These are phyloP conservation scores for Phthorimaea operculella DNA, from an alignment of 1,140 invertebrate species.

Conservation along the genomic window DNA sequence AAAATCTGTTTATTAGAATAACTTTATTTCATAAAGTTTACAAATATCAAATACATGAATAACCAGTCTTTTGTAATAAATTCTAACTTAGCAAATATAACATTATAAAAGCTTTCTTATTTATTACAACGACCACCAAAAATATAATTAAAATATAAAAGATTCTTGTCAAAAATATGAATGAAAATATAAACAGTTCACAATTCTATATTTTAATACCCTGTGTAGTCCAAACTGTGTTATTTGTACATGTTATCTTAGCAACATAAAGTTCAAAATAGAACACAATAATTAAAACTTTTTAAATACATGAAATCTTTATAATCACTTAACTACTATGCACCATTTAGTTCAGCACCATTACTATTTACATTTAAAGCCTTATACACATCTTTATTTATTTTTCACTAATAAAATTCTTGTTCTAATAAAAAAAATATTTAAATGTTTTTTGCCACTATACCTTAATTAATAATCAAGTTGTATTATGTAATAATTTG, in stretches of 20 bases:
- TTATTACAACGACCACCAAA: conserved; percentile 21
- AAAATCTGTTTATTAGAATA: not conserved
- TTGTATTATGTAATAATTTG: no score
- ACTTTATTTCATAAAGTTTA: conserved; percentile 3
- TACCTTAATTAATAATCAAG: no score
- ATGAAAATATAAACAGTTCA: not conserved
- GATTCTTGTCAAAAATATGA: conserved; percentile 26
- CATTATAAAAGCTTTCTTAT: conserved; percentile 20
- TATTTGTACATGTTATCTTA: conserved; percentile 26
- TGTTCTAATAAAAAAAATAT: no score
- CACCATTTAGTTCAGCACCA: conserved; percentile 38
- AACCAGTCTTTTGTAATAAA: conserved; percentile 29
- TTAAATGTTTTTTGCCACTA: no score
- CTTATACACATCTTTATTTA: no score
- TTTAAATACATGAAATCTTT: conserved; percentile 18
- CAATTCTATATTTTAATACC: conserved; percentile 18
- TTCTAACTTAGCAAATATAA: conserved; percentile 8
- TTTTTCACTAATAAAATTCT: no score
- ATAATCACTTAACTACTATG: conserved; percentile 19
- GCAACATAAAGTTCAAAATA: conserved; percentile 3
- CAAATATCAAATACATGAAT: conserved; percentile 17
- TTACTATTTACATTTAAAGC: no score
- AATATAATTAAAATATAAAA: conserved; percentile 5
- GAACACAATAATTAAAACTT: conserved; percentile 13
- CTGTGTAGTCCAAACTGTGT: conserved; percentile 37